Evolutionary conservation across 2,113 vertebrate species (phyloP).

Genomic region (Ceuthmochares aereus): DNA sequence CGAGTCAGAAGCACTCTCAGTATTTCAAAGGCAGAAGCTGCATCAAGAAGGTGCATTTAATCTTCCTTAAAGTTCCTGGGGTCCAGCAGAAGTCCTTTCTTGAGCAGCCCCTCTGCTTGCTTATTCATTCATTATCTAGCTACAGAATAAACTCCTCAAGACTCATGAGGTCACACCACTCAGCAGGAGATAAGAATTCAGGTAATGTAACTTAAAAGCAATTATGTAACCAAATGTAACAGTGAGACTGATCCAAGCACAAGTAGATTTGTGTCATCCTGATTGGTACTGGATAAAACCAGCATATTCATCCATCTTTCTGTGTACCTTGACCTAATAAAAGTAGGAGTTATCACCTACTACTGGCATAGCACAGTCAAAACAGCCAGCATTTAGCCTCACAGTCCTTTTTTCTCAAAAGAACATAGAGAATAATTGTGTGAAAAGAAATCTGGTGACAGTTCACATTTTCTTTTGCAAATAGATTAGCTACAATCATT

Average conservation of each 20-base stretch:
- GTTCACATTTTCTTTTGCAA: neutral
- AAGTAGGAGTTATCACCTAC: neutral
- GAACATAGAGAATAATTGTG: neutral
- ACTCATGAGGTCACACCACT: neutral
- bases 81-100: neutral
- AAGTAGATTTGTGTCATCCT: neutral
- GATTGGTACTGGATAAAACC: neutral
- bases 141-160: neutral
- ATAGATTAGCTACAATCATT: neutral
- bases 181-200: neutral
- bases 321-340: neutral
- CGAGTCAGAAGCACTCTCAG: neutral
- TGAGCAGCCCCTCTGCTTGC: neutral
- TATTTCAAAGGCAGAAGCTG: neutral
- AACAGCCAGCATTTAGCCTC: neutral
- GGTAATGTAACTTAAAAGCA: neutral
- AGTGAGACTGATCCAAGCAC: neutral
- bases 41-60: rapidly evolving
- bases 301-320: neutral
- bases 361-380: neutral
- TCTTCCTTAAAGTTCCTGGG: neutral
- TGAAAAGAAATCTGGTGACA: neutral
- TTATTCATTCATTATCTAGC: neutral
- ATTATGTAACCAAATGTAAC: neutral
- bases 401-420: neutral